phyloP scores from a whole-genome alignment of 2,113 vertebrate species.

The Takifugu bimaculatus region DNA sequence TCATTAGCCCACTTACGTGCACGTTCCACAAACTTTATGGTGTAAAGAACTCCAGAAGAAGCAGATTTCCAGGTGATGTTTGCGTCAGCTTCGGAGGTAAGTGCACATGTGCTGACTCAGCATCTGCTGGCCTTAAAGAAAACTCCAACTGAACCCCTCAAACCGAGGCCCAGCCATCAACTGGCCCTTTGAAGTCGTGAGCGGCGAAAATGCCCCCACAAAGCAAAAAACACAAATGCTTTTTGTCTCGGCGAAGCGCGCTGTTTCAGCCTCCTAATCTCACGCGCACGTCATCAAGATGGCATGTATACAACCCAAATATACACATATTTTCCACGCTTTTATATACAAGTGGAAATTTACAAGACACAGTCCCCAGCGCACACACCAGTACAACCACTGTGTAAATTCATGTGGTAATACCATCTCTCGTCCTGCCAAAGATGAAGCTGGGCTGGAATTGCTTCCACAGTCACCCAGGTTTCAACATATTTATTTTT shows the following conservation, averaged over 20 bases:
- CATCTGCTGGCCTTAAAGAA: too few species aligned
- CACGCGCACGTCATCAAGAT: not conserved
- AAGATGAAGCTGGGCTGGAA: conserved; percentile 46
- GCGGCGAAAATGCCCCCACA: too few species aligned
- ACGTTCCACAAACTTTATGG: not conserved
- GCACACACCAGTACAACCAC: conserved; percentile 8
- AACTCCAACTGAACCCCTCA: too few species aligned
- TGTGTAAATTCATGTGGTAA: conserved; percentile 63
- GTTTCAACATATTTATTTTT: conserved; percentile 61
- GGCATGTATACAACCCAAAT: not conserved
- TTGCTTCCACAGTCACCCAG: conserved; percentile 46
- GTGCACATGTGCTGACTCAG: not conserved
- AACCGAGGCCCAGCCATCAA: too few species aligned
- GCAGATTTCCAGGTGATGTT: not conserved
- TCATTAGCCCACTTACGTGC: not conserved
- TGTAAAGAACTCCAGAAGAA: not conserved
- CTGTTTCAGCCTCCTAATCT: not conserved
- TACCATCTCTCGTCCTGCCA: conserved; percentile 53
- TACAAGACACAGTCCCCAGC: conserved; percentile 3
- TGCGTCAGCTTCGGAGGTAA: not conserved
- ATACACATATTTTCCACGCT: not conserved
- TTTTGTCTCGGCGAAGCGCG: not conserved
- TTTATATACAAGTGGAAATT: not conserved
- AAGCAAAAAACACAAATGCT: not conserved
- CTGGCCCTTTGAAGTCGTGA: too few species aligned